phyloP scores from a whole-genome alignment of 1,140 invertebrate genomes.

The Drosophila prosaltans region DNA sequence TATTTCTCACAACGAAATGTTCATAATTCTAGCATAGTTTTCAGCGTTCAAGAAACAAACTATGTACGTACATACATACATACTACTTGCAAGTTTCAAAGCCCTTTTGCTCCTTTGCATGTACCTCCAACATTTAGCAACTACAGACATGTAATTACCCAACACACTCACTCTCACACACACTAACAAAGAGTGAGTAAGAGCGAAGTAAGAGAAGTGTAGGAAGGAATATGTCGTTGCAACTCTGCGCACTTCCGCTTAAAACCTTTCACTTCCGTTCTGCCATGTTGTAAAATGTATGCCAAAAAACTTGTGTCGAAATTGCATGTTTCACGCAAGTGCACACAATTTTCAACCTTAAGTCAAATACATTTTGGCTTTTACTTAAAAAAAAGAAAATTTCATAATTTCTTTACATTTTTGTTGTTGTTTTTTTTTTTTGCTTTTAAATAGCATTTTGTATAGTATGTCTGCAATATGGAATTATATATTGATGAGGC shows the following conservation, averaged over 20 bases:
- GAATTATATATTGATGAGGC: constrained; percentile 21
- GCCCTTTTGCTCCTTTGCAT: constrained; percentile 44
- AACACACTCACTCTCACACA: constrained; percentile 5
- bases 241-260: constrained; percentile 71
- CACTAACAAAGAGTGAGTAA: too few species aligned
- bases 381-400: constrained; percentile 26
- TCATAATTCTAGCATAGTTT: constrained; percentile 35
- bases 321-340: constrained; percentile 73
- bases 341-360: constrained; percentile 31
- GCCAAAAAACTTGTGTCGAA: constrained; percentile 55
- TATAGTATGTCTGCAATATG: constrained; percentile 33
- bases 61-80: background rate
- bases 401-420: background rate
- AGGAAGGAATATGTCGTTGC: constrained; percentile 53
- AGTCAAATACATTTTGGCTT: constrained; percentile 1
- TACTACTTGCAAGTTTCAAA: constrained; percentile 30
- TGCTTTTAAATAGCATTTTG: constrained; percentile 36
- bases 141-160: constrained; percentile 62
- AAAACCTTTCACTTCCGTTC: constrained; percentile 76
- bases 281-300: constrained; percentile 50
- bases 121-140: constrained; percentile 57
- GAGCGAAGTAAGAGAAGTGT: background rate
- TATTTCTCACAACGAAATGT: constrained; percentile 16
- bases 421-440: constrained; percentile 24
- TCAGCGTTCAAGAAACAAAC: constrained; percentile 62